Conservation (phyloP, 2,888 invertebrate species). For the Phorcus lineatus region DNA sequence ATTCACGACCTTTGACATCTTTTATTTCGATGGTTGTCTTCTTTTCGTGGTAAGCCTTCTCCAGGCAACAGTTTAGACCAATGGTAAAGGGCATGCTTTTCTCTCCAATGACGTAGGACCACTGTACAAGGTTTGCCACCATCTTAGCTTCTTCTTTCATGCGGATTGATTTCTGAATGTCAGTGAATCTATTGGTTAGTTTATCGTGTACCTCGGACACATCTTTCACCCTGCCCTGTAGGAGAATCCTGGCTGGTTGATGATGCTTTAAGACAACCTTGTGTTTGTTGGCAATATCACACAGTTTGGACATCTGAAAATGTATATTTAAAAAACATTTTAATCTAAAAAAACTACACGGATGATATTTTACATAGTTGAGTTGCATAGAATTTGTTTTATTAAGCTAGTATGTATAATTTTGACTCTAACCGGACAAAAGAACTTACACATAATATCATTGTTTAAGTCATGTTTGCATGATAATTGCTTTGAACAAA, state of each 20-base stretch:
- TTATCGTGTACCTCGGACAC: background rate
- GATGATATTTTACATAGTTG: no score
- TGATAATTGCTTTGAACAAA: no score
- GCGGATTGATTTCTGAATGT: background rate
- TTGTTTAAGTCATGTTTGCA: no score
- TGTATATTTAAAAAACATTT: no score
- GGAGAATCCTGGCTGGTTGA: background rate
- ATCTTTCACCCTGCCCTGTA: background rate
- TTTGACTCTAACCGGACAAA: no score
- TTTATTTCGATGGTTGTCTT: background rate
- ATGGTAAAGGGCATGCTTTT: background rate
- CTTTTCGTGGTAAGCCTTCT: constrained; percentile 13
- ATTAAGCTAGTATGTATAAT: no score
- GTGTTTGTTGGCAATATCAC: background rate
- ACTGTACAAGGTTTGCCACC: constrained; percentile 1
- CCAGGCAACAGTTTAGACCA: constrained; percentile 6
- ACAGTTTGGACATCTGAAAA: background rate
- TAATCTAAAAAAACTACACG: no score
- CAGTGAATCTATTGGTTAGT: background rate
- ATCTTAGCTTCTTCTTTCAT: constrained; percentile 1
- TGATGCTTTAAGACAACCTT: background rate
- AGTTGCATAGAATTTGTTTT: no score
- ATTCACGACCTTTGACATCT: constrained; percentile 2
- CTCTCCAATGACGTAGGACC: constrained; percentile 5
- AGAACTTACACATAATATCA: no score